Conservation (phyloP, 2,113 vertebrate species). For the Corydoras maculifer region DNA sequence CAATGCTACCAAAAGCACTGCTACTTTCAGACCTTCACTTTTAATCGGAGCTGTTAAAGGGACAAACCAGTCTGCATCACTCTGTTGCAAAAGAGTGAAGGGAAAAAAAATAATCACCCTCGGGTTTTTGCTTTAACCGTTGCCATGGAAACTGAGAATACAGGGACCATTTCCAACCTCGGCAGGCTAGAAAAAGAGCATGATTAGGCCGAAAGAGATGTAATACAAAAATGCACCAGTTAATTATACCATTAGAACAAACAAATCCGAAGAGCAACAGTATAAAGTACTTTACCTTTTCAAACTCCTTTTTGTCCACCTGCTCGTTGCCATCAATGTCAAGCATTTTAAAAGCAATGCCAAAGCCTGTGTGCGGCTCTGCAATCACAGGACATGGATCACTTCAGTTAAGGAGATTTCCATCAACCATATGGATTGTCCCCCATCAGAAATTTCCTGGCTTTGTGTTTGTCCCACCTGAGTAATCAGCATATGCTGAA, state of each 20-base stretch:
- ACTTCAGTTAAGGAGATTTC: neutral
- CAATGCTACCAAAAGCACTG: neutral
- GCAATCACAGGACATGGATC: conserved; percentile 52
- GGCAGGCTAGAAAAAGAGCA: neutral
- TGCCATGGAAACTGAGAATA: conserved; percentile 26
- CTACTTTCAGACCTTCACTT: neutral
- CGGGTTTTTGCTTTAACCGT: conserved; percentile 22
- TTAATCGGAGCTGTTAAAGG: conserved; percentile 19
- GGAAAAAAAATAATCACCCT: conserved; percentile 8
- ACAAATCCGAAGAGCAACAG: too few species aligned
- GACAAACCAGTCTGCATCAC: neutral
- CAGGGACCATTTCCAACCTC: conserved; percentile 1
- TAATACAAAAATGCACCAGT: neutral
- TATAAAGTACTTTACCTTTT: conserved; percentile 72
- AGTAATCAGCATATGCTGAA: too few species aligned
- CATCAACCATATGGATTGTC: neutral
- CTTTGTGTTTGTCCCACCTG: too few species aligned
- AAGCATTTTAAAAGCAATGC: conserved; percentile 96
- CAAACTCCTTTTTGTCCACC: conserved; percentile 92
- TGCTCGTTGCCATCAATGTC: conserved; percentile 90
- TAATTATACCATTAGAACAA: too few species aligned
- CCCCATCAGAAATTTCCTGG: neutral
- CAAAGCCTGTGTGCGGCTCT: conserved; percentile 90
- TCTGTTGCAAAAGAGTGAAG: neutral
- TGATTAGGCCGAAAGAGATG: neutral